phyloP scores from a whole-genome alignment of 2,888 invertebrate genomes.

The Geotrupes spiniger region DNA sequence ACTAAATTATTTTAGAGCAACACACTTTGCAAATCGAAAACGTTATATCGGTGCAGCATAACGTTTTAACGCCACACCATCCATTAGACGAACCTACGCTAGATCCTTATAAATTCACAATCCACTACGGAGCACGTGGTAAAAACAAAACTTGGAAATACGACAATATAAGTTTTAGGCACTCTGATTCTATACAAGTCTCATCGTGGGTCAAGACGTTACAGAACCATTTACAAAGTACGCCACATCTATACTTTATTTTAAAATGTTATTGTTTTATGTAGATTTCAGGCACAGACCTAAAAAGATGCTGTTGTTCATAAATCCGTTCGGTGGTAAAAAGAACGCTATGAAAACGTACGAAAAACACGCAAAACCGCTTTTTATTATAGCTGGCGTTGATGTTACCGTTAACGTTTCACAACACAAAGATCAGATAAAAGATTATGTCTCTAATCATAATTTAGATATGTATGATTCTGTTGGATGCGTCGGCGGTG shows the following conservation, averaged over 20 bases:
- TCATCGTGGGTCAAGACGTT: constrained; percentile 62
- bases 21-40: constrained; percentile 57
- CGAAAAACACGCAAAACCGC: constrained; percentile 67
- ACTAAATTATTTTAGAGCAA: constrained; percentile 49
- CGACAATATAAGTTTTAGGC: constrained; percentile 57
- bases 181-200: constrained; percentile 60
- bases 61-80: constrained; percentile 46
- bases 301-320: constrained; percentile 69
- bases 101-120: constrained; percentile 54
- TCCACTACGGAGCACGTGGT: constrained; percentile 61
- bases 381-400: constrained; percentile 63
- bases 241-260: background rate
- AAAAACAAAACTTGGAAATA: constrained; percentile 60
- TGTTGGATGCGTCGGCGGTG: constrained; percentile 80
- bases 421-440: constrained; percentile 73
- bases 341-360: constrained; percentile 70
- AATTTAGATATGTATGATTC: constrained; percentile 63
- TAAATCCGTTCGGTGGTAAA: constrained; percentile 83
- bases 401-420: constrained; percentile 67
- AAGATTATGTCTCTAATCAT: constrained; percentile 61
- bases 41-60: constrained; percentile 55
- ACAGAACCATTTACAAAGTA: constrained; percentile 54
- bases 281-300: constrained; percentile 61
- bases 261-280: constrained; percentile 24
- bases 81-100: constrained; percentile 42